Evolutionary conservation across 2,113 vertebrate species (phyloP).

Genomic region (Takifugu flavidus): DNA sequence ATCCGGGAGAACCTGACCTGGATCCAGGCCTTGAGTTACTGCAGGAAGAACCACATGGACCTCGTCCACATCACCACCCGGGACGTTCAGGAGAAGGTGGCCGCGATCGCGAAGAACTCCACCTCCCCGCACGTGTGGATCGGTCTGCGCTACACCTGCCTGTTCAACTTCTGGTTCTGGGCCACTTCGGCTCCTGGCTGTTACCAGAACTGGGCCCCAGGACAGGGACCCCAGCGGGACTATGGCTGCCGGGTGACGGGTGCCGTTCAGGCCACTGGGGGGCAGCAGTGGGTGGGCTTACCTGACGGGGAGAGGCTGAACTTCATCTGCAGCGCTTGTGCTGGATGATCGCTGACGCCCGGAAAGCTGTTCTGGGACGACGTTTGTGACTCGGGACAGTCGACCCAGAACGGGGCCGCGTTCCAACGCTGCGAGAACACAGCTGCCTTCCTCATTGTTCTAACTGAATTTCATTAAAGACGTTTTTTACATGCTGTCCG

Average conservation of each 20-base stretch:
- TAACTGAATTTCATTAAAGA: constrained; percentile 51
- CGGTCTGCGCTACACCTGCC: constrained; percentile 60
- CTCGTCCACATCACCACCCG: constrained; percentile 48
- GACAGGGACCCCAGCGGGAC: constrained; percentile 38
- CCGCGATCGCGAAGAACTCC: constrained; percentile 31
- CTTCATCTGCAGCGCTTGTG: constrained; percentile 58
- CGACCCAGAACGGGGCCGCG: neutral
- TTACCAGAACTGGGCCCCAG: constrained; percentile 64
- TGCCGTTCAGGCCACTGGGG: constrained; percentile 64
- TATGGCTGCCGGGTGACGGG: constrained; percentile 49
- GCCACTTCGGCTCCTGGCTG: constrained; percentile 30
- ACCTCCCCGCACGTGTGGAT: constrained; percentile 61
- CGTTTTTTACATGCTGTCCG: constrained; percentile 21
- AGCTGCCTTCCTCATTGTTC: constrained; percentile 51
- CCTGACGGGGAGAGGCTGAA: constrained; percentile 55
- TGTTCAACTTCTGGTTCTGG: constrained; percentile 71
- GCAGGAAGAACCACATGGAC: constrained; percentile 56
- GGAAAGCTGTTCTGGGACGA: neutral
- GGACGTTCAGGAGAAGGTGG: constrained; percentile 41
- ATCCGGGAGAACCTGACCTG: constrained; percentile 64
- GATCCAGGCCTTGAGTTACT: constrained; percentile 64
- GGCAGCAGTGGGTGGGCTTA: constrained; percentile 65
- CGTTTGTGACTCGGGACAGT: too few relatives aligned
- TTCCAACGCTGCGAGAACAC: constrained; percentile 32
- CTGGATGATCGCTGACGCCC: constrained; percentile 8